Percentiles rank a stretch among this genome's conserved stretches.
These are phyloP conservation scores for Philaethria dido DNA, from an alignment of 2,888 invertebrate genomes.

Conservation along the genomic window DNA sequence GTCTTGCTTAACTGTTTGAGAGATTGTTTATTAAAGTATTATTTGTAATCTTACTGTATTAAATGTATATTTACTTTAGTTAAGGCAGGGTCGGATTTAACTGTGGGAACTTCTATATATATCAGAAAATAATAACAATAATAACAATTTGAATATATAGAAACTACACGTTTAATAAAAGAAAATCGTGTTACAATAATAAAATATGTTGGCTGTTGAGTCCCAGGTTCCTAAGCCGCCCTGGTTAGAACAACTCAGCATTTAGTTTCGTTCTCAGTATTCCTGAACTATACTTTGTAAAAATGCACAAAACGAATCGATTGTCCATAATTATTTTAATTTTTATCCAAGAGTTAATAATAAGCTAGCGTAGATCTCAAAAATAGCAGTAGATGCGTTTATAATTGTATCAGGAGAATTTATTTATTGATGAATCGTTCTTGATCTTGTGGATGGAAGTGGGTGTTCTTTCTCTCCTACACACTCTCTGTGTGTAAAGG, in stretches of 20 bases:
- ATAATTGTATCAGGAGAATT: slow-evolving; percentile 76
- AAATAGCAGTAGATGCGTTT: slow-evolving; percentile 66
- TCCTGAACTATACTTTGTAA: slow-evolving; percentile 73
- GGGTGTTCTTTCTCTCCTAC: not conserved
- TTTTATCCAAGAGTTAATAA: slow-evolving; percentile 82
- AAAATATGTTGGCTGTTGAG: not conserved
- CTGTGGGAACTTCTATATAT: too few relatives aligned
- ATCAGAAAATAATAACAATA: not conserved
- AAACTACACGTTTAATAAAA: not conserved
- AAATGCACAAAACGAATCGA: slow-evolving; percentile 76
- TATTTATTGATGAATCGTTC: slow-evolving; percentile 75
- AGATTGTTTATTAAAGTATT: slow-evolving; percentile 59
- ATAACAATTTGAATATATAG: not conserved
- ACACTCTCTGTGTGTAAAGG: not conserved
- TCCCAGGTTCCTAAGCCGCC: not conserved
- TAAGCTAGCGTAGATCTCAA: slow-evolving; percentile 83
- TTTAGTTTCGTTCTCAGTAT: slow-evolving; percentile 64
- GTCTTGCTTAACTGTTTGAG: slow-evolving; percentile 58
- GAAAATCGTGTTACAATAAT: not conserved
- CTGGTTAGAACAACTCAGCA: slow-evolving; percentile 64
- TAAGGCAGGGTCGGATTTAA: slow-evolving; percentile 56
- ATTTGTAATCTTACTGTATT: slow-evolving; percentile 64
- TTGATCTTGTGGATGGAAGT: slow-evolving; percentile 44
- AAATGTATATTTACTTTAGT: slow-evolving; percentile 56
- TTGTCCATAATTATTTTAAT: slow-evolving; percentile 74